Evolutionary conservation across 2,797 vertebrate species (phyloP), one percentile per base, ranked within the genome.

Genomic region (Ctenosaura bakeri): DNA sequence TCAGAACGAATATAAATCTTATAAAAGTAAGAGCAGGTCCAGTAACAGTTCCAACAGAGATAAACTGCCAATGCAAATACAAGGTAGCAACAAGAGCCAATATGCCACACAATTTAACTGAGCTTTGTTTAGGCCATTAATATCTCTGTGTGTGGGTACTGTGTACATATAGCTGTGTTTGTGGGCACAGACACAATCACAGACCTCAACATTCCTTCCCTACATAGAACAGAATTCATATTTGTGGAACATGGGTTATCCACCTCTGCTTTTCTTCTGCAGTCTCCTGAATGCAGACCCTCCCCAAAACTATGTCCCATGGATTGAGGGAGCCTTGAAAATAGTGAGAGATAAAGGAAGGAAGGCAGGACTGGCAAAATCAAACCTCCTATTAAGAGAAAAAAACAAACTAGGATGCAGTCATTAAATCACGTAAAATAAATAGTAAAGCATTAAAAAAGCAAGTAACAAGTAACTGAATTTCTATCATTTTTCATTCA

Each of bases 391-490:
- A 29, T 66, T 16, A 26, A 6, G 8, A 66, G 82, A 64, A 83
- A 13, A 56, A 56, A 46, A 46, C n/a, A n/a, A 3, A 1, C 24
- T 38, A 74, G 42, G 64, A 84, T 52, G 26, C n/a, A 76, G 62
- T 20, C 13, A 85, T 26, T 59, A 66, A n/a, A 74, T 32, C 38
- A 59, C 46, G 50, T 32, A 14, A 81, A 76, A 90, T 12, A 94
- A 92, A 64, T 95, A 93, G 94, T 96, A 95, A 79, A 95, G 93
- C 90, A 94, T 95, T 94, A 78, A 92, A 96, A 97, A 96, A 94
- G 96, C 88, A 66, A 76, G 26, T 69, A 90, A 56, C 20, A 85
- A 20, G 83, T 62, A 85, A n/a, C 0, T 90, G 4, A 86, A 88
- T 73, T 83, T 38, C 42, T 35, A 10, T 46, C 3, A 29, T 87